These are phyloP conservation scores for Cherax destructor DNA, from an alignment of 1,140 invertebrate genomes.

Conservation along the genomic window DNA sequence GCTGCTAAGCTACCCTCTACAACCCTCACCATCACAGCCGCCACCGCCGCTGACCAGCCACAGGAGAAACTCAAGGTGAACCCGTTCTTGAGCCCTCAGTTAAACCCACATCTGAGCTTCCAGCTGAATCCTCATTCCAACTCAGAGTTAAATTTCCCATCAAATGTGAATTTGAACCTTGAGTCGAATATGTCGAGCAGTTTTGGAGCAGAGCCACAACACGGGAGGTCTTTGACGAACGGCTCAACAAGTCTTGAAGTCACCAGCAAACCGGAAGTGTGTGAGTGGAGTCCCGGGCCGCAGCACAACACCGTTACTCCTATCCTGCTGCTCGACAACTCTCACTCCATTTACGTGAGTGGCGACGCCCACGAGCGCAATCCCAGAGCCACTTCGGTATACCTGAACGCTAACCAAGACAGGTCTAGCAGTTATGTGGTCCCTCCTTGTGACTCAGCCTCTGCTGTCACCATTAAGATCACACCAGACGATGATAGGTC, in stretches of 20 bases:
- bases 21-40: not conserved
- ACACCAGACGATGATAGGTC: not conserved
- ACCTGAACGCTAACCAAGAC: not conserved
- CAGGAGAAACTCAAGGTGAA: not conserved
- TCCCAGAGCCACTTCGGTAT: constrained; percentile 13
- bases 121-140: too few relatives aligned
- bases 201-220: not conserved
- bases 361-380: constrained; percentile 17
- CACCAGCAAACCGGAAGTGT: not conserved
- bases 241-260: not conserved
- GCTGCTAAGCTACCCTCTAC: not conserved
- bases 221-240: not conserved
- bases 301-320: not conserved
- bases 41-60: not conserved
- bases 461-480: constrained; percentile 33
- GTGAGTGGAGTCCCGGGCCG: not conserved
- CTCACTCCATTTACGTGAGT: constrained; percentile 21
- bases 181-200: not conserved
- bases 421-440: not conserved
- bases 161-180: not conserved
- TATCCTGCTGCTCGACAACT: not conserved
- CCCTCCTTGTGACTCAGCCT: too few relatives aligned
- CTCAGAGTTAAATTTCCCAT: too few relatives aligned
- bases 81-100: not conserved
- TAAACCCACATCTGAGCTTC: not conserved